phyloP scores from a whole-genome alignment of 2,113 vertebrate species.

The Chlorodrepanis virens region DNA sequence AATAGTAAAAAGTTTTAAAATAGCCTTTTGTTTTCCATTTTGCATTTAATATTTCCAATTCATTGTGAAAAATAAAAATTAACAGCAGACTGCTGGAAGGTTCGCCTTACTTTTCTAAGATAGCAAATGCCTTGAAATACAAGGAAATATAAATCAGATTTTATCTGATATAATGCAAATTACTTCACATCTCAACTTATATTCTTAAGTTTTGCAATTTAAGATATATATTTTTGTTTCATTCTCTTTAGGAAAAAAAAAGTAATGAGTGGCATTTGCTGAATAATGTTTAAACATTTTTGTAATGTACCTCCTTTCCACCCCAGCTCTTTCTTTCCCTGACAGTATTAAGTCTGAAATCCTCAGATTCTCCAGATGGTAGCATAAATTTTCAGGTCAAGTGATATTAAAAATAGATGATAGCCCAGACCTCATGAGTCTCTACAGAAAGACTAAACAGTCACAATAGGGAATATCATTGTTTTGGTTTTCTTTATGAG shows the following conservation, averaged over 20 bases:
- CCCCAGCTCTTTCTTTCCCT: background rate
- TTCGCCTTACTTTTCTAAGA: background rate
- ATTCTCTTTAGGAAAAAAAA: background rate
- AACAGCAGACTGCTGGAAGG: background rate
- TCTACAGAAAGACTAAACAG: constrained; percentile 95
- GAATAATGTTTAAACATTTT: constrained; percentile 51
- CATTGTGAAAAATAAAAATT: background rate
- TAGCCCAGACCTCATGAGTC: constrained; percentile 76
- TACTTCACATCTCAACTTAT: background rate
- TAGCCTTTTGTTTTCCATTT: background rate
- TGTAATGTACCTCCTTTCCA: background rate
- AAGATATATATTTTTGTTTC: background rate
- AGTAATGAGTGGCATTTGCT: constrained; percentile 14
- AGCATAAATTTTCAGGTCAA: constrained; percentile 85
- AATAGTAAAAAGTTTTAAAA: background rate
- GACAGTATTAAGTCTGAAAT: constrained; percentile 40
- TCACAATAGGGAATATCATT: constrained; percentile 87
- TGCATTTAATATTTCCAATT: background rate
- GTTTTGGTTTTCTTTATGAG: constrained; percentile 91
- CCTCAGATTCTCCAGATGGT: constrained; percentile 78
- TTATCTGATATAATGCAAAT: background rate
- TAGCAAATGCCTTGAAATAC: background rate
- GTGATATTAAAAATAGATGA: constrained; percentile 89
- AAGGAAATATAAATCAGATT: background rate
- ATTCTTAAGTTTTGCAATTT: constrained; percentile 3